Base-by-base conservation (phyloP, 2,888 invertebrate species). In the Trachelus troglodyta region DNA sequence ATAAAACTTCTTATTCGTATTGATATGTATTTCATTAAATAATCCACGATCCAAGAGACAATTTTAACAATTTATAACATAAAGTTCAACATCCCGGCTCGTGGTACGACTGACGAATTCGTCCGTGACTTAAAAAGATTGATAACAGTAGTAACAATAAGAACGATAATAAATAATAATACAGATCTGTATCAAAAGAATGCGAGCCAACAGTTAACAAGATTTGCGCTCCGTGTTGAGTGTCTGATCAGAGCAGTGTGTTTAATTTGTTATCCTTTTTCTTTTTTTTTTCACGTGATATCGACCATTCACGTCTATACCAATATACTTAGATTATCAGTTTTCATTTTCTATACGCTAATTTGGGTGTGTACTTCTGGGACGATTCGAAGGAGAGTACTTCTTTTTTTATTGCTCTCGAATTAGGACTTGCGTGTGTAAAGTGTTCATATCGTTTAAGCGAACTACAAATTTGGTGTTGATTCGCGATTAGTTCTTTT, bases 171-270 rank as follows among this genome's bases (percentile, higher is more conserved):
- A 23, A 56, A 56, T 56, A 56, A 56, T 23, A 56, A 56, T 23
- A 56, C 37, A 74, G 37, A 74, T 74, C 30, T 79, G 75, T 82
- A 81, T 81, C 75, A 81, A 85, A 83, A 80, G 77, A 83, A 81
- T 80, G 77, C 73, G 79, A 76, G 79, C 77, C 79, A 81, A 79
- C 73, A 73, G 34, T 79, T 75, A 74, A 79, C 76, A 76, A 69
- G 34, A 71, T 71, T 71, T 71, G 15, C 31, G 31, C 71, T 71
- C 31, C 23, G 9, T 34, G 71, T 71, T 11, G 30, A 71, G 34
- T 71, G 15, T 71, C 11, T 71, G 71, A 71, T 71, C 71, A 1
- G 30, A 30, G 71, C 71, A 34, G 30, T 34, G 34, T 30, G 4
- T 71, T 34, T 71, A 34, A 71, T 23, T 23, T 56, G 4, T 23